Evolutionary conservation across 2,797 vertebrate genomes (phyloP), one percentile per base, ranked within the genome.

Genomic region (Chanos chanos): DNA sequence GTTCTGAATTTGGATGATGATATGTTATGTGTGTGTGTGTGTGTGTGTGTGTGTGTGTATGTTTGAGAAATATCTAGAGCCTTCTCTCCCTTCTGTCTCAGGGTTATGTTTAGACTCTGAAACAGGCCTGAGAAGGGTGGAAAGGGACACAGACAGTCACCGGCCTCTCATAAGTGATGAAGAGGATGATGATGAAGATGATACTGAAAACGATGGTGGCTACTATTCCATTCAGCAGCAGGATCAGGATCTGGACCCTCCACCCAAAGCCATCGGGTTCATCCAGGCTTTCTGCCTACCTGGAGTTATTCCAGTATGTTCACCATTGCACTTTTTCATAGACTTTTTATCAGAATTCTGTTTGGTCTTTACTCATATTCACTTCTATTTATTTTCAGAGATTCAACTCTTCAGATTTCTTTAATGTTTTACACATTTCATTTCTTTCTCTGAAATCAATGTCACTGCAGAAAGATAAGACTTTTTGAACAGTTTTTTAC

Each of bases 231-330:
- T 87, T 54, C 91, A 93, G 75, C 82, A 85, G 60, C 43, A 49
- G 4, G 85, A 87, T 0, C 70, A 71, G 9, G 67, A 83, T 0
- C 77, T 73, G 7, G 72, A 77, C 58, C 12, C 72, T 0, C 73
- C 80, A 1, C 50, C 3, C 8, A 40, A 55, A 27, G 89, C 96
- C n/a, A 88, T 98, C 27, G 77, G 92, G 63, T 98, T 99, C 74
- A 76, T 83, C 44, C 89, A 96, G 86, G 96, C 96, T 4, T 96
- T 95, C 82, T 92, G 91, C 53, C 90, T 99, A 56, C 96, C 96
- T 0, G 96, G 96, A 25, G 96, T 99, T n/a, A 70, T 97, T 5
- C 89, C 88, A 68, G 96, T 99, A 75, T 86, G 89, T 81, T 21
- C 21, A 25, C 5, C 25, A 1, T 12, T 10, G 5, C 1, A 30